Percentiles rank a stretch among this genome's conserved stretches.
phyloP scores from a whole-genome alignment of 2,113 vertebrate species.

The Pseudorhombus dupliciocellatus region DNA sequence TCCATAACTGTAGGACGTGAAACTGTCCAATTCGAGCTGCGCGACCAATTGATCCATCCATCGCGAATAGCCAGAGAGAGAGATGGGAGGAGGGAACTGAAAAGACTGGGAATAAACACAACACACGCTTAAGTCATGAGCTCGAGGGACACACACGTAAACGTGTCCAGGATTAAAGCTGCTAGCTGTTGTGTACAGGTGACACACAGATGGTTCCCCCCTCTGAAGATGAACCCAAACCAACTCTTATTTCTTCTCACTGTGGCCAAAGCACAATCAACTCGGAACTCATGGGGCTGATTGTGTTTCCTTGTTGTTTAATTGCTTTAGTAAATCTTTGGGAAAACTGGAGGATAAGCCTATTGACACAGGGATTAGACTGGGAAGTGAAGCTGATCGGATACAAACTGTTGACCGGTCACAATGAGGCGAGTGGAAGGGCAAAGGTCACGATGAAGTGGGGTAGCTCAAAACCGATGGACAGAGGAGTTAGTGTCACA shows the following conservation, averaged over 20 bases:
- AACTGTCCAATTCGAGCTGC: conserved; percentile 39
- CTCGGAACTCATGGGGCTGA: conserved; percentile 32
- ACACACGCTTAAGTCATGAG: background rate
- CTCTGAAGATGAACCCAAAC: conserved; percentile 48
- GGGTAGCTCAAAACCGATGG: conserved; percentile 58
- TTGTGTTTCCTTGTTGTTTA: conserved; percentile 22
- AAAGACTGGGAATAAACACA: conserved; percentile 21
- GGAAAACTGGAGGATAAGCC: conserved; percentile 16
- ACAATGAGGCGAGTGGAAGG: conserved; percentile 29
- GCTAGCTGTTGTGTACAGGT: conserved; percentile 59
- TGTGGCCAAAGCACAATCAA: conserved; percentile 29
- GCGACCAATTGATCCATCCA: conserved; percentile 44
- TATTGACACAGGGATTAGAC: conserved; percentile 24
- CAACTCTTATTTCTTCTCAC: conserved; percentile 29
- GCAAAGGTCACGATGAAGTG: conserved; percentile 47
- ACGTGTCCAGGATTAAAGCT: conserved; percentile 35
- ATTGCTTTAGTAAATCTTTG: conserved; percentile 11
- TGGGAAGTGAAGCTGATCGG: conserved; percentile 17
- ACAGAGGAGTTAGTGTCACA: conserved; percentile 54
- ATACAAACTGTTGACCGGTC: conserved; percentile 19
- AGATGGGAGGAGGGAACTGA: background rate
- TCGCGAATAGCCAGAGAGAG: conserved; percentile 33
- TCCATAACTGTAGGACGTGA: conserved; percentile 22
- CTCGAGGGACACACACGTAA: conserved; percentile 20
- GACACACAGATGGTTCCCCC: conserved; percentile 69